These are phyloP conservation scores for Percopsis omiscomaycus DNA, from an alignment of 2,797 vertebrate species.

Conservation along the genomic window DNA sequence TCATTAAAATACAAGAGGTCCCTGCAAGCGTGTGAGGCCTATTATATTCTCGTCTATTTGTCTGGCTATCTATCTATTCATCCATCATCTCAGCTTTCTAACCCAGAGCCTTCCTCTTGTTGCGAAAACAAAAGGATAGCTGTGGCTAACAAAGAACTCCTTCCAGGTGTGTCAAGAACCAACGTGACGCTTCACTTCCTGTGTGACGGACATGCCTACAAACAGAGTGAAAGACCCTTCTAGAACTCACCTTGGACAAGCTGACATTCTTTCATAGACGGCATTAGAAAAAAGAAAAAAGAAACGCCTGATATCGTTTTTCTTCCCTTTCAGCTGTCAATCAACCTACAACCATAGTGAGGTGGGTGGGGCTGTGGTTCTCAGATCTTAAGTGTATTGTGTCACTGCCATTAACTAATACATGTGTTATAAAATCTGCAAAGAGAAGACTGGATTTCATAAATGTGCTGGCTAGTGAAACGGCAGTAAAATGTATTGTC, in stretches of 20 bases:
- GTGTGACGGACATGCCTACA: slow-evolving; percentile 49
- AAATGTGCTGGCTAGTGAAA: no score
- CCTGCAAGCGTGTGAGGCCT: neutral
- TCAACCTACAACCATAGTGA: slow-evolving; percentile 22
- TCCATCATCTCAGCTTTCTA: neutral
- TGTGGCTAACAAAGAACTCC: slow-evolving; percentile 59
- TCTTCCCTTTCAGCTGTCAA: slow-evolving; percentile 47
- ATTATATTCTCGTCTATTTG: neutral
- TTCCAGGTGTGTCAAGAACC: slow-evolving; percentile 36
- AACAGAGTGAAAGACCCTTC: no score
- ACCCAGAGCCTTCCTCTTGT: slow-evolving; percentile 21
- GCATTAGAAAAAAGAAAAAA: slow-evolving; percentile 53
- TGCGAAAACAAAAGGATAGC: slow-evolving; percentile 33
- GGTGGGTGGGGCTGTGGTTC: slow-evolving; percentile 6
- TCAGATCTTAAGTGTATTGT: slow-evolving; percentile 11
- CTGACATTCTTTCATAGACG: slow-evolving; percentile 48
- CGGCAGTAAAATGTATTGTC: no score
- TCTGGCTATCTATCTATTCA: neutral
- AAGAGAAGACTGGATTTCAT: no score
- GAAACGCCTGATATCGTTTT: slow-evolving; percentile 37
- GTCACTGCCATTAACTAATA: no score
- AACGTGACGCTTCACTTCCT: slow-evolving; percentile 47
- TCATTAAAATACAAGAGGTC: neutral
- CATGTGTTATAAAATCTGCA: no score
- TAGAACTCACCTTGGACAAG: slow-evolving; percentile 8